Conservation (phyloP, 2,888 invertebrate species). For the Tinea semifulvella region DNA sequence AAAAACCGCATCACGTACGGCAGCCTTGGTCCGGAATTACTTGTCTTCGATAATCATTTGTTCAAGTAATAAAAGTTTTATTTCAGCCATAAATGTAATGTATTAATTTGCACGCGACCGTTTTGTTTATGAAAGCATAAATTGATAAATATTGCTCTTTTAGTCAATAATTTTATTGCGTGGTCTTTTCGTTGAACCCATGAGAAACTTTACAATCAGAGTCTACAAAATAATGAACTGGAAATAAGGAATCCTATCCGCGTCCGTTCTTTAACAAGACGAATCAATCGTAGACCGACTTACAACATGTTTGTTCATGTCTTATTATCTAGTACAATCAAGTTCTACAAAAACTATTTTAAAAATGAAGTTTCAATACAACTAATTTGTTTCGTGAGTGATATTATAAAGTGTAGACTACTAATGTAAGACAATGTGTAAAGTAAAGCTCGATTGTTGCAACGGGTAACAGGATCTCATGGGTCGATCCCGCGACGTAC, state of each 20-base stretch:
- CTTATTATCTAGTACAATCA: neutral
- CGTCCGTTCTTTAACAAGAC: constrained; percentile 12
- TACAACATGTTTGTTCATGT: constrained; percentile 8
- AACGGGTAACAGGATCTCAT: constrained; percentile 27
- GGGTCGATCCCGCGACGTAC: constrained; percentile 22
- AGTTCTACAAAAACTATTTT: too few species aligned
- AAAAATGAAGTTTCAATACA: too few species aligned
- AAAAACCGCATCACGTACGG: constrained; percentile 42
- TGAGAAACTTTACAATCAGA: neutral
- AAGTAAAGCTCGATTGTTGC: neutral
- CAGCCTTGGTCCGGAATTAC: constrained; percentile 3
- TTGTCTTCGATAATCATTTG: neutral
- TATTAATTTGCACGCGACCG: constrained; percentile 3
- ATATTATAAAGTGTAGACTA: too few species aligned
- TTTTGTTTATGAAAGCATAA: neutral
- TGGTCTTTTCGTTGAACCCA: too few species aligned
- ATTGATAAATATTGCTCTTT: too few species aligned
- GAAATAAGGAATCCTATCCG: constrained; percentile 7
- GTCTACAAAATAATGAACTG: neutral
- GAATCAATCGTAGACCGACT: neutral
- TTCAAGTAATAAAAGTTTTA: constrained; percentile 6
- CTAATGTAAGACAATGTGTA: too few species aligned
- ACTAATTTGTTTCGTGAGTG: too few species aligned
- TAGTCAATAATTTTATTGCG: too few species aligned
- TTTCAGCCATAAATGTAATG: constrained; percentile 5